Evolutionary conservation across 2,797 vertebrate species (phyloP).

Genomic region (Poecilia picta): DNA sequence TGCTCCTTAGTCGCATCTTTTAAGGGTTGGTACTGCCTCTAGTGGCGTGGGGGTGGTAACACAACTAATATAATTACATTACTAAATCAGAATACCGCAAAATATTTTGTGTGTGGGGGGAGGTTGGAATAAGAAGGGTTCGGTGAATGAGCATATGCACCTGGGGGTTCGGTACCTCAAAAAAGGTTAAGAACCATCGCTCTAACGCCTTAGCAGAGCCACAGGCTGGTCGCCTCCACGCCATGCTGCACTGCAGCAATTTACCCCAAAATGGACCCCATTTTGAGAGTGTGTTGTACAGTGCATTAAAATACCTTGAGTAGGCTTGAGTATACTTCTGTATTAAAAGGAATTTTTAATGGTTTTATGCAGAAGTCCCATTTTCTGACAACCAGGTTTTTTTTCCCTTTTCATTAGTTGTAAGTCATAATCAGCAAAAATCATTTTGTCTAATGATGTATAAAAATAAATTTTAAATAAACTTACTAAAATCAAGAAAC

Average conservation of each 20-base stretch:
- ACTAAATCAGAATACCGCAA: too few species aligned
- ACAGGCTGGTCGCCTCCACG: neutral
- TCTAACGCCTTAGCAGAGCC: neutral
- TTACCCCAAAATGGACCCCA: neutral
- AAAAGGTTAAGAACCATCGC: too few species aligned
- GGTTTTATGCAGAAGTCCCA: neutral
- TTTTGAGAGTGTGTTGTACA: too few species aligned
- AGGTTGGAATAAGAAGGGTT: too few species aligned
- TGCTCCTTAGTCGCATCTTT: too few species aligned
- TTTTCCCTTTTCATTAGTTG: neutral
- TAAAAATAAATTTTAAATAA: neutral
- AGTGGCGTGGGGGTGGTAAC: too few species aligned
- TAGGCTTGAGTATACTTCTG: neutral
- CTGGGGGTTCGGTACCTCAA: too few species aligned
- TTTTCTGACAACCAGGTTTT: neutral
- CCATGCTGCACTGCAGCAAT: neutral
- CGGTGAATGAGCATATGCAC: too few species aligned
- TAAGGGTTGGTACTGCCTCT: too few species aligned
- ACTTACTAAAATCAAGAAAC: too few species aligned
- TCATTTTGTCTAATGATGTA: neutral
- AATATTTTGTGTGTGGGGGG: too few species aligned
- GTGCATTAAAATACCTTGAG: neutral
- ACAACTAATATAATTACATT: too few species aligned
- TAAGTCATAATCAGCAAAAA: neutral
- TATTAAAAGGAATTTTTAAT: neutral